A percentile compares a stretch with the other conserved stretches of the same genome.
Conservation (phyloP, 2,888 invertebrate species). For the Hemaris fuciformis region DNA sequence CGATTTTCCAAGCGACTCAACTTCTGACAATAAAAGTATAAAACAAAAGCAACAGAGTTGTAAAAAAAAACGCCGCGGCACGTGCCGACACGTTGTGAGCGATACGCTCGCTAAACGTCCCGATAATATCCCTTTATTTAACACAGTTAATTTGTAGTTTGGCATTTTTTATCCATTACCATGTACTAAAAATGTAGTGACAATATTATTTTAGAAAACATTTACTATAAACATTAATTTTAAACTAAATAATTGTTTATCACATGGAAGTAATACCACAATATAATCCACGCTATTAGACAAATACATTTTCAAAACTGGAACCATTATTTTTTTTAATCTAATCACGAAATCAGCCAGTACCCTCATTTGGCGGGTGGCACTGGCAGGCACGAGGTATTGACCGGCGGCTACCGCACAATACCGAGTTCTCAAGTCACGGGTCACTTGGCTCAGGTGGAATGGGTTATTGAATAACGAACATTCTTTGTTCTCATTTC, state of each 20-base stretch:
- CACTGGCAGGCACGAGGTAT: constrained; percentile 65
- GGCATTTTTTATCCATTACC: no score
- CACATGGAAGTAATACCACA: not conserved
- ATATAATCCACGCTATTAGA: not conserved
- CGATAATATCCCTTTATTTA: constrained; percentile 53
- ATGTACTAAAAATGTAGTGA: no score
- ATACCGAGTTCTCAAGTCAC: constrained; percentile 26
- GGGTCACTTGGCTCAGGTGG: constrained; percentile 46
- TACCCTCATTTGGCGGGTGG: constrained; percentile 57
- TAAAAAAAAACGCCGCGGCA: constrained; percentile 38
- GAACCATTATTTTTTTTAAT: constrained; percentile 53
- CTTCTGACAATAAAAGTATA: constrained; percentile 43
- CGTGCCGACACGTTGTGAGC: constrained; percentile 49
- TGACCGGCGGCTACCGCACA: constrained; percentile 55
- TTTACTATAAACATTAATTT: not conserved
- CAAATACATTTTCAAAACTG: constrained; percentile 35
- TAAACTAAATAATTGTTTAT: not conserved
- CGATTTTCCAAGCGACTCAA: constrained; percentile 24
- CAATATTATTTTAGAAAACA: no score
- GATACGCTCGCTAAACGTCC: constrained; percentile 23
- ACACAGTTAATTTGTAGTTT: not conserved
- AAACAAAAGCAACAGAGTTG: constrained; percentile 46
- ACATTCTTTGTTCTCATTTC: constrained; percentile 14
- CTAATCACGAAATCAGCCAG: constrained; percentile 59
- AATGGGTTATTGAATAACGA: constrained; percentile 43